Evolutionary conservation across 2,888 invertebrate genomes (phyloP).

Genomic region (Spisula subtruncata): DNA sequence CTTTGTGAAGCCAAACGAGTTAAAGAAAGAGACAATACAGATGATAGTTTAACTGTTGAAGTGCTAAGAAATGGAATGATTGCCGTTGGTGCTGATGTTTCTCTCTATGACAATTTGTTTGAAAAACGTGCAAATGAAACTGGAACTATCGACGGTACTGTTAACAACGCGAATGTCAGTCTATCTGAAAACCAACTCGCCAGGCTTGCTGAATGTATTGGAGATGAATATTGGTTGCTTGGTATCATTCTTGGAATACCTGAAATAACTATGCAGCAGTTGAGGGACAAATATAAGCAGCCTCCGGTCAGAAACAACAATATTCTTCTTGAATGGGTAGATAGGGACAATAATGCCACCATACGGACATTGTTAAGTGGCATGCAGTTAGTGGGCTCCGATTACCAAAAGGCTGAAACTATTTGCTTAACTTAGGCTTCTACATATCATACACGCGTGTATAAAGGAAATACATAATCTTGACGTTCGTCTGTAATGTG

Average conservation of each 20-base stretch:
- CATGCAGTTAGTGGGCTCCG: conserved; percentile 28
- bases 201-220: conserved; percentile 17
- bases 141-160: background rate
- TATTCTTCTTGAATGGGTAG: conserved; percentile 24
- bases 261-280: conserved; percentile 38
- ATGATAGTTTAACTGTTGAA: background rate
- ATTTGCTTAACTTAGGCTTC: too few relatives aligned
- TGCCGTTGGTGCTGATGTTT: conserved; percentile 25
- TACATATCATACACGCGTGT: too few relatives aligned
- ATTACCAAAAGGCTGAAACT: background rate
- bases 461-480: too few relatives aligned
- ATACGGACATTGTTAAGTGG: background rate
- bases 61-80: conserved; percentile 39
- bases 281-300: background rate
- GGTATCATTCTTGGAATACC: conserved; percentile 21
- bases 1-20: conserved; percentile 31
- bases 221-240: conserved; percentile 38
- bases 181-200: background rate
- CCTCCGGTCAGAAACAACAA: background rate
- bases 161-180: background rate
- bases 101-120: conserved; percentile 24
- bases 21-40: background rate
- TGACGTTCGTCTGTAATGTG: too few relatives aligned
- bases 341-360: background rate
- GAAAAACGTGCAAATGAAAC: background rate